Conservation (phyloP, 2,888 invertebrate species). For the Sericinus montela region DNA sequence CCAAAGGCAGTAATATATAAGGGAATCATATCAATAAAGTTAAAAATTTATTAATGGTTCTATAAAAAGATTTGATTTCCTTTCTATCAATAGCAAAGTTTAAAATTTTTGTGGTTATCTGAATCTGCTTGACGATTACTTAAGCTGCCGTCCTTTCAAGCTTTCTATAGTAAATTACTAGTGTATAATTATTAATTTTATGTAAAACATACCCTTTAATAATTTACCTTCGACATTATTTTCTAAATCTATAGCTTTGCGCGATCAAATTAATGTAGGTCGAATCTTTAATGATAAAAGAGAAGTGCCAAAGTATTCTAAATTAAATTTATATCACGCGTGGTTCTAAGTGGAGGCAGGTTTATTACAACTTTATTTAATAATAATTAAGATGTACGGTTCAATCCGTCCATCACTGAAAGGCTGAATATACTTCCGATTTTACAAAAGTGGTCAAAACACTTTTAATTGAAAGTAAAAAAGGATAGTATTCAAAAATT, state of each 20-base stretch:
- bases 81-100: constrained; percentile 1
- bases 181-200: constrained; percentile 2
- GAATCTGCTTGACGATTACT: constrained; percentile 32
- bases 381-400: constrained; percentile 38
- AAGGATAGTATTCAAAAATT: constrained; percentile 5
- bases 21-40: constrained; percentile 47
- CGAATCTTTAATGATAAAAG: background rate
- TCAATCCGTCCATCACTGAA: constrained; percentile 50
- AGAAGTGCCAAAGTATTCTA: constrained; percentile 19
- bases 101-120: background rate
- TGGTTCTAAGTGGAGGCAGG: constrained; percentile 2
- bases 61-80: background rate
- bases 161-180: constrained; percentile 24
- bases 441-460: constrained; percentile 27
- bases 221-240: background rate
- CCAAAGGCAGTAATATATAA: constrained; percentile 49
- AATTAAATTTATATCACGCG: constrained; percentile 19
- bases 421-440: constrained; percentile 39
- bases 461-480: constrained; percentile 8
- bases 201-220: background rate
- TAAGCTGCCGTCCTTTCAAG: constrained; percentile 47
- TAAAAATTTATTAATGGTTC: constrained; percentile 18
- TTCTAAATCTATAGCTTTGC: background rate
- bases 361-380: background rate
- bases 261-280: background rate